Base-by-base conservation (phyloP, 2,113 vertebrate species). In the Brienomyrus longianalis region DNA sequence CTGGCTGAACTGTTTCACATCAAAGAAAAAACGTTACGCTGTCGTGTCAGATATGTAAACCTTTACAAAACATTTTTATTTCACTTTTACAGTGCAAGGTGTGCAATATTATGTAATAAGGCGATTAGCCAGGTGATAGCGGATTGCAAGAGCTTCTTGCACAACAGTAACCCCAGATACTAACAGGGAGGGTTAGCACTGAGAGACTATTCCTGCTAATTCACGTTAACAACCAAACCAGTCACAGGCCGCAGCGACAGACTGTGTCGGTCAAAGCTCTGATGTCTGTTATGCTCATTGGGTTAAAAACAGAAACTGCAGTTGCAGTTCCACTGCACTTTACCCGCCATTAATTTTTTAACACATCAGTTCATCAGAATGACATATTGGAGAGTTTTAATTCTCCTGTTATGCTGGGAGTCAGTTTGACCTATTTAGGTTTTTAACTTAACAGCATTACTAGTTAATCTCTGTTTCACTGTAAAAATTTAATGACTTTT, bases 401-500 rank as follows among this genome's bases (percentile, higher is more conserved):
- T 56, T 27, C 27, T 87, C 51, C 74, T 43, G 74, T 80, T 80
- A 80, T 80, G 31, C 35, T 80, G 35, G 74, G 74, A 43, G 74
- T 80, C 74, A 80, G 10, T 80, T 80, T 80, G 74, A 80, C 74
- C 74, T 39, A 80, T 80, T 80, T 80, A 39, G 74, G 31, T 80
- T 80, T 80, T 80, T 80, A 80, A 39, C 74, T 80, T 35, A 80
- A 80, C 74, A 43, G 35, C 35, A 80, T 80, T 80, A 80, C 74
- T 43, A 43, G 31, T 80, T 80, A 80, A 80, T 80, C 74, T 80
- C 74, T 80, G 35, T 80, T 70, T 70, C 62, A 70, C 62, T 70
- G 62, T 70, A 70, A 80, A 80, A 80, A 43, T 80, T 80, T 35
- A 80, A 80, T 80, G 74, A 80, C 74, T 80, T 80, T 80, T 19